These are phyloP conservation scores for Nephrotoma guestfalica DNA, from an alignment of 2,888 invertebrate genomes.

Conservation along the genomic window DNA sequence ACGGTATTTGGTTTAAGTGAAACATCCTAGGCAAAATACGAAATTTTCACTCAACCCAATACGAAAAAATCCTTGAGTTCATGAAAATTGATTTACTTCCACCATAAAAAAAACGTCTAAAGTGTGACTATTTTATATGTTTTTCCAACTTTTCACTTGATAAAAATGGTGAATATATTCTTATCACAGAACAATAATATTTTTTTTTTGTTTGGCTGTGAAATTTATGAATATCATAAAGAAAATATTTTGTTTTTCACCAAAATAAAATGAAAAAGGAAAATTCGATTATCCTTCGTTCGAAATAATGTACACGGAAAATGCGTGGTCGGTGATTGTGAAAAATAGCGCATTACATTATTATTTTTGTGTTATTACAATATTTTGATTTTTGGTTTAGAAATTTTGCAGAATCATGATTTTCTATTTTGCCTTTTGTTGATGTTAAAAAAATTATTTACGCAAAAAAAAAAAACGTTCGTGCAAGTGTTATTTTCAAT, in stretches of 20 bases:
- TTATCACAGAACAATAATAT: background rate
- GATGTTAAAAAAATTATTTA: background rate
- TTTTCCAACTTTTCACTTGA: background rate
- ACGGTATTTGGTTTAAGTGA: background rate
- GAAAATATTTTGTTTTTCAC: background rate
- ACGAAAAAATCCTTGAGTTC: background rate
- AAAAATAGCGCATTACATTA: background rate
- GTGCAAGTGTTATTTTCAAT: background rate
- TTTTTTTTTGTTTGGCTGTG: background rate
- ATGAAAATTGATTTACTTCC: background rate
- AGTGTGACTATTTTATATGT: background rate
- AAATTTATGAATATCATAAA: background rate
- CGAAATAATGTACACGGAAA: background rate
- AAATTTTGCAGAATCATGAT: background rate
- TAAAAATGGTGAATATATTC: background rate
- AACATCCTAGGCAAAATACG: too few relatives aligned
- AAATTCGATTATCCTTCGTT: background rate
- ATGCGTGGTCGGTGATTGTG: background rate
- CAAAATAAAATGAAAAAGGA: background rate
- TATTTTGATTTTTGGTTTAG: background rate
- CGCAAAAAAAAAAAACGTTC: background rate
- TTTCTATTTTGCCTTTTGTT: background rate
- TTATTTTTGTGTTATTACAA: background rate
- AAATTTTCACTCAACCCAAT: background rate
- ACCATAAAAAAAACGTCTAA: background rate